A percentile compares a stretch with the other conserved stretches of the same genome.
Conservation (phyloP, 2,888 invertebrate species). For the Erpobdella octoculata region DNA sequence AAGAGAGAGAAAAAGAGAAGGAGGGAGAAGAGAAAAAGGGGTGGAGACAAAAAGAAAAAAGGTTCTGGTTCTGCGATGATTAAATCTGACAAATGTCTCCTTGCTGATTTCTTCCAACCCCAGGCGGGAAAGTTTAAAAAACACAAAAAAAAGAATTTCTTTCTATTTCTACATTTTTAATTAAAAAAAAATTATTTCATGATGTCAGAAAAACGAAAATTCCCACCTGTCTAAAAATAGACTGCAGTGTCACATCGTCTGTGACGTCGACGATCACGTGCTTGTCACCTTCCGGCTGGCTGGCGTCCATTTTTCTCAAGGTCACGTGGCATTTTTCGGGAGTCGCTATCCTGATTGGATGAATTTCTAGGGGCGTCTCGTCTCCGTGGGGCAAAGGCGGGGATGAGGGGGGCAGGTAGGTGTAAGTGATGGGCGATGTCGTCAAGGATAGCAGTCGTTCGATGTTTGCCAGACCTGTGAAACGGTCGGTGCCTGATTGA, state of each 20-base stretch:
- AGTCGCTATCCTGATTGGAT: slow-evolving; percentile 5
- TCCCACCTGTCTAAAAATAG: slow-evolving; percentile 34
- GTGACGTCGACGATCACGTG: slow-evolving; percentile 35
- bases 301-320: slow-evolving; percentile 25
- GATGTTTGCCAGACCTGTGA: not conserved
- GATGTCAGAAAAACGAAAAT: too few relatives aligned
- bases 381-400: not conserved
- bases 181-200: too few relatives aligned
- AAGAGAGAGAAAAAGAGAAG: too few relatives aligned
- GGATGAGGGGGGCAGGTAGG: not conserved
- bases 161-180: too few relatives aligned
- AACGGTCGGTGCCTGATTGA: too few relatives aligned
- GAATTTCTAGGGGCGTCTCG: not conserved
- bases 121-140: too few relatives aligned
- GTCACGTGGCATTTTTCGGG: slow-evolving; percentile 23
- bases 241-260: slow-evolving; percentile 26
- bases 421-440: not conserved
- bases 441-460: not conserved
- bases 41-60: too few relatives aligned
- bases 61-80: too few relatives aligned
- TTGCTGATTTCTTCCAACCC: too few relatives aligned
- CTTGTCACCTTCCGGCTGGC: slow-evolving; percentile 23
- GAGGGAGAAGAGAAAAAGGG: too few relatives aligned
- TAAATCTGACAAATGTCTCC: too few relatives aligned
- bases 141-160: too few relatives aligned